Conservation (phyloP, 2,113 vertebrate genomes). For the Eretmochelys imbricata region DNA sequence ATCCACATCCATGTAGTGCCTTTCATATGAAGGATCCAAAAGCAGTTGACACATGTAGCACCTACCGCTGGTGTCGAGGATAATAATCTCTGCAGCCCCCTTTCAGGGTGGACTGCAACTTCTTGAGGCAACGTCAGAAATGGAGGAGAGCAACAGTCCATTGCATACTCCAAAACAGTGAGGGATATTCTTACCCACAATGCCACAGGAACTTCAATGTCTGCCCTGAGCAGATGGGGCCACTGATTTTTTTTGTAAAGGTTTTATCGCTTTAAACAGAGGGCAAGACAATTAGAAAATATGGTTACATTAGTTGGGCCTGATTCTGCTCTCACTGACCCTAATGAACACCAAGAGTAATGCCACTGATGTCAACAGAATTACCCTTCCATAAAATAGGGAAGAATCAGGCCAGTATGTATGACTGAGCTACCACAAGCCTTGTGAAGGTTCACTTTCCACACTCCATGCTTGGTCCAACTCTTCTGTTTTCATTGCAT, state of each 20-base stretch:
- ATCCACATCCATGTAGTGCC: background rate
- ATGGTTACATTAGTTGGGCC: background rate
- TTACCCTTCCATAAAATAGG: background rate
- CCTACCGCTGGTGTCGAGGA: background rate
- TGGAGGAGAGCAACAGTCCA: background rate
- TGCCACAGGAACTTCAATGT: background rate
- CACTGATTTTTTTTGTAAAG: background rate
- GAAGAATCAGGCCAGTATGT: background rate
- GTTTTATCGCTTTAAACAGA: background rate
- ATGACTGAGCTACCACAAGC: background rate
- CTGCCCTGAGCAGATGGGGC: background rate
- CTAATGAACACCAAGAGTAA: background rate
- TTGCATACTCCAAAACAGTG: background rate
- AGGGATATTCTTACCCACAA: background rate
- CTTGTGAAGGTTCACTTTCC: rapidly evolving
- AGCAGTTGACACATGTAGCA: background rate
- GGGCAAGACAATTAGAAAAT: background rate
- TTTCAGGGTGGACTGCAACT: background rate
- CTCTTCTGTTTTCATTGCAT: background rate
- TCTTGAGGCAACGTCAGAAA: background rate
- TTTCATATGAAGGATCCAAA: background rate
- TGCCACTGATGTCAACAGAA: background rate
- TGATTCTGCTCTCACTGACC: background rate
- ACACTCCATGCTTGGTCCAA: background rate
- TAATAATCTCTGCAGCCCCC: background rate